phyloP scores from a whole-genome alignment of 2,797 vertebrate species.

The Ptychadena robeensis region DNA sequence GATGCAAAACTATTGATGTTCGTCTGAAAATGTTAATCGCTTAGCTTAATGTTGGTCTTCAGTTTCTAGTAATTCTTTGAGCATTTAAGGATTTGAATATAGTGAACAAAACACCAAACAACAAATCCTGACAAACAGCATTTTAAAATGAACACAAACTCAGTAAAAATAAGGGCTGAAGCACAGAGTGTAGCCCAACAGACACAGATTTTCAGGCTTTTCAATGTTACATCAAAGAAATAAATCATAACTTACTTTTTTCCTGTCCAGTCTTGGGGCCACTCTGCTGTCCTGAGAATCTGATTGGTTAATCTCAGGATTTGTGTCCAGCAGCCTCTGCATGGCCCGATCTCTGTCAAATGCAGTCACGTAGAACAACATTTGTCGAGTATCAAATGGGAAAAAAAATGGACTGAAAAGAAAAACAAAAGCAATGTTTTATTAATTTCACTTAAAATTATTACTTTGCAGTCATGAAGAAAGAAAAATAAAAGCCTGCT shows the following conservation, averaged over 20 bases:
- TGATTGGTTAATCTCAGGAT: constrained; percentile 98
- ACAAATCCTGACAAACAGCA: too few relatives aligned
- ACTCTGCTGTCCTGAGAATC: constrained; percentile 99
- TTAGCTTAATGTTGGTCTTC: too few relatives aligned
- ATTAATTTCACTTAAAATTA: background rate
- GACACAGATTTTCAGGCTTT: background rate
- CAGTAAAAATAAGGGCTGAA: too few relatives aligned
- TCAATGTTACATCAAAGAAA: background rate
- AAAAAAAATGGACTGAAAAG: constrained; percentile 95
- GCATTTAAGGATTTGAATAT: too few relatives aligned
- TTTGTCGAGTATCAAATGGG: constrained; percentile 99
- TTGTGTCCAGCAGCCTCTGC: constrained; percentile 96
- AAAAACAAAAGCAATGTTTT: background rate
- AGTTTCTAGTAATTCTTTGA: too few relatives aligned
- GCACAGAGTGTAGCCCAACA: too few relatives aligned
- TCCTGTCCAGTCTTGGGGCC: constrained; percentile 95
- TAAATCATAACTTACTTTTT: constrained; percentile 78
- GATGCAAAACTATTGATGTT: too few relatives aligned
- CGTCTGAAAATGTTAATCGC: too few relatives aligned
- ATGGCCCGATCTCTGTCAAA: constrained; percentile 98
- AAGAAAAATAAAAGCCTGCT: background rate
- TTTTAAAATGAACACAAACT: too few relatives aligned
- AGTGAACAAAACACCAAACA: too few relatives aligned
- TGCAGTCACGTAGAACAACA: constrained; percentile 98
- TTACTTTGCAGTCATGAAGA: background rate